These are phyloP conservation scores for Heterochromis multidens DNA, from an alignment of 2,113 vertebrate genomes.

Conservation along the genomic window DNA sequence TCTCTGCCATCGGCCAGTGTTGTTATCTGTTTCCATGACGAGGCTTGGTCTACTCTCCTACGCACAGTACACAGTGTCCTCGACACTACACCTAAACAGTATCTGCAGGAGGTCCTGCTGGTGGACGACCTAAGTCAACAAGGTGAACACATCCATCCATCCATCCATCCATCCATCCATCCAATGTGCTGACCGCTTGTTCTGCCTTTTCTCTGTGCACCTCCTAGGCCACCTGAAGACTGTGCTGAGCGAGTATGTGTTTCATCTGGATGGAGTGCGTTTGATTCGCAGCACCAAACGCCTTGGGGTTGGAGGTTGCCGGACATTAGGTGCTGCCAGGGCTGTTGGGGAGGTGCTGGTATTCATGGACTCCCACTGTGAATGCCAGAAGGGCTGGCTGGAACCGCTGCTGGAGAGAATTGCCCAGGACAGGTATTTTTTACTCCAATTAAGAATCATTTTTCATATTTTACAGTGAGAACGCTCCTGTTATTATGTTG, in stretches of 20 bases:
- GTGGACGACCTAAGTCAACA: slow-evolving; percentile 86
- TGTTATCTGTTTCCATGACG: slow-evolving; percentile 85
- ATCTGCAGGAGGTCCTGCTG: slow-evolving; percentile 84
- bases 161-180: slow-evolving; percentile 17
- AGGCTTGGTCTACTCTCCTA: slow-evolving; percentile 85
- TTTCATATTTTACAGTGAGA: not conserved
- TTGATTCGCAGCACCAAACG: slow-evolving; percentile 84
- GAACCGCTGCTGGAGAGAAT: slow-evolving; percentile 87
- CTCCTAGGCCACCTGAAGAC: slow-evolving; percentile 81
- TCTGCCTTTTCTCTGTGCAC: not conserved
- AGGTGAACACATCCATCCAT: slow-evolving; percentile 60
- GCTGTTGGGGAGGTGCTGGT: slow-evolving; percentile 83
- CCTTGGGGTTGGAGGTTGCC: slow-evolving; percentile 79
- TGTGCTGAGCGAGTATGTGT: slow-evolving; percentile 82
- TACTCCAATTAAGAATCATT: not conserved
- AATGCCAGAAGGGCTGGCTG: slow-evolving; percentile 87
- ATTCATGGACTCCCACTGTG: slow-evolving; percentile 90
- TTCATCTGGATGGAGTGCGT: slow-evolving; percentile 81
- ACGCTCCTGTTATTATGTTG: not conserved
- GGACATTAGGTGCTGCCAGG: slow-evolving; percentile 82
- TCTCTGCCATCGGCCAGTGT: slow-evolving; percentile 81
- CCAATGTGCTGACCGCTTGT: not conserved
- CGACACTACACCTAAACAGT: slow-evolving; percentile 73
- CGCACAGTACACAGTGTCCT: slow-evolving; percentile 86
- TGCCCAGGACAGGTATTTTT: slow-evolving; percentile 78